Base-by-base conservation (phyloP, 92 coral and sea anemone genomes). In the Virgularia gustaviana region DNA sequence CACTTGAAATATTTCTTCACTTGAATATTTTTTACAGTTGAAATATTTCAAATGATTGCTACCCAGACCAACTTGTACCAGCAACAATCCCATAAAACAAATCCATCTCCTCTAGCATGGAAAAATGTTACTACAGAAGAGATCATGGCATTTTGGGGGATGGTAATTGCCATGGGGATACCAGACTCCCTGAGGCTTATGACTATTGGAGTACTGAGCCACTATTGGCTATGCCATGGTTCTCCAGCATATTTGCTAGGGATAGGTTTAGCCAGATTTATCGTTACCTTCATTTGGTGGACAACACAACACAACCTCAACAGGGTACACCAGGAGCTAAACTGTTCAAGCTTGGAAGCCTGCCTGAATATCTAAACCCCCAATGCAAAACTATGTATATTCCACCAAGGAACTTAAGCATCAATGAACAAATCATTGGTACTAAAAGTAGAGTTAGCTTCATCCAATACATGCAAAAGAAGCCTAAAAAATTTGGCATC, bases 391-490 rank as follows among this genome's bases (percentile, higher is more conserved):
- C 64, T 34, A 80, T 81, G 13, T 81, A 76, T 73, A 53, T 80
- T 49, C 82, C 77, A 12, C 65, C 77, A 43, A 79, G 68, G 76
- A 81, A 81, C 71, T 75, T 81, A 61, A 73, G 80, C 27, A 41
- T 83, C 65, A 83, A 83, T 62, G 80, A 78, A 42, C 79, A 78
- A 10, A 45, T 71, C 16, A 71, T 83, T 43, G 78, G 78, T 37
- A 77, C 78, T 59, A 78, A 78, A 75, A 79, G 84, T 23, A 57
- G 83, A 23, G 84, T 70, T 30, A 82, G 78, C 11, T 78, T 83
- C 38, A 70, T 77, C 64, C 87, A 83, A 60, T 83, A 68, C 76
- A 73, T 81, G 85, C 85, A 70, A 36, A 42, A 53, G 60, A 81
- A 76, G 70, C 22, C 61, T 16, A 49, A n/a, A n/a, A n/a, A n/a